These are phyloP conservation scores for Diaprepes abbreviatus DNA, from an alignment of 2,888 invertebrate species.

Conservation along the genomic window DNA sequence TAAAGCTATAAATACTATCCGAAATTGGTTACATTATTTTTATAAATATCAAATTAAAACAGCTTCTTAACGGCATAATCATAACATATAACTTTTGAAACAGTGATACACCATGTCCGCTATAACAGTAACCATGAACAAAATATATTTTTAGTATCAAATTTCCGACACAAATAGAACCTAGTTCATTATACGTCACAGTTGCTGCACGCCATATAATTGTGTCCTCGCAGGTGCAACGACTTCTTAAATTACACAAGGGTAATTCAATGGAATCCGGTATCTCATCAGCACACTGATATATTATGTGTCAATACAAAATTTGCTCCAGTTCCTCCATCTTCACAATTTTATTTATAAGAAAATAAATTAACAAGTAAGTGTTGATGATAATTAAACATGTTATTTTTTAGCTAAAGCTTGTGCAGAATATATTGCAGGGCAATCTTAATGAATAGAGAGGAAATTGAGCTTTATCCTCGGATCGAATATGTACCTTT, in stretches of 20 bases:
- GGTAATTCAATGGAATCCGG: constrained; percentile 4
- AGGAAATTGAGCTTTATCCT: too few relatives aligned
- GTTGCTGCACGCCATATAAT: constrained; percentile 4
- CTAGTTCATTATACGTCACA: constrained; percentile 14
- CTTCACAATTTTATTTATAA: background rate
- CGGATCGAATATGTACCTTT: too few relatives aligned
- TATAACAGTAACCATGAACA: background rate
- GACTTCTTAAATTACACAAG: constrained; percentile 14
- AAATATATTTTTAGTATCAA: constrained; percentile 8
- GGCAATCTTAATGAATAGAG: too few relatives aligned
- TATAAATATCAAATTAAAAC: too few relatives aligned
- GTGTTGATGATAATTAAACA: too few relatives aligned
- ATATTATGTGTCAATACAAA: constrained; percentile 7
- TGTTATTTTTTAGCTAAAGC: too few relatives aligned
- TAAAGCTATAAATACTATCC: too few relatives aligned
- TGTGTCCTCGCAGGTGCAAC: constrained; percentile 18
- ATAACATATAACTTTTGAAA: background rate
- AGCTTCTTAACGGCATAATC: too few relatives aligned
- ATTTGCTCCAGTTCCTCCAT: constrained; percentile 15
- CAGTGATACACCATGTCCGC: background rate
- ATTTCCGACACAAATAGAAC: background rate
- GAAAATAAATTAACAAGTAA: too few relatives aligned
- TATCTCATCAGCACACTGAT: background rate
- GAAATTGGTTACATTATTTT: too few relatives aligned
- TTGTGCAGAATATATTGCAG: too few relatives aligned